phyloP scores from a whole-genome alignment of 2,797 vertebrate genomes.

The Thripadectes ignobilis region DNA sequence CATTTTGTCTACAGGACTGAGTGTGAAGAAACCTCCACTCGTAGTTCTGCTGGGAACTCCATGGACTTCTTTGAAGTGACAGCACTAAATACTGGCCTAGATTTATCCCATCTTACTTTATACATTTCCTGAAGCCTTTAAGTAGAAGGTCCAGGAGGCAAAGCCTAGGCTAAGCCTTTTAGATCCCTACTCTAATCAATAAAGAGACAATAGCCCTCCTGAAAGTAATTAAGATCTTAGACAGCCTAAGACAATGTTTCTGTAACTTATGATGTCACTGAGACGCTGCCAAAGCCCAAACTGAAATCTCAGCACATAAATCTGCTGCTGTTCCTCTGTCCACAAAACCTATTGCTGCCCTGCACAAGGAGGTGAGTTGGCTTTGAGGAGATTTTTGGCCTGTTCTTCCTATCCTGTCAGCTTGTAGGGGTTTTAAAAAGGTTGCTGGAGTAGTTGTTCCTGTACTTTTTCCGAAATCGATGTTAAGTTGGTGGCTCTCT shows the following conservation, averaged over 20 bases:
- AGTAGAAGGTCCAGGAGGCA: not conserved
- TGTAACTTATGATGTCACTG: conserved; percentile 26
- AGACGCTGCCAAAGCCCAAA: not conserved
- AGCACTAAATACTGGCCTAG: not conserved
- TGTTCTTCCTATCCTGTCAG: not conserved
- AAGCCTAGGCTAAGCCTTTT: conserved; percentile 7
- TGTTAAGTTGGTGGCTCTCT: not conserved
- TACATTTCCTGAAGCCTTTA: not conserved
- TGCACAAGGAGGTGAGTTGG: not conserved
- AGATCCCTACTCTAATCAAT: conserved; percentile 9
- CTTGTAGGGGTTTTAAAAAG: not conserved
- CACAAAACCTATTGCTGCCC: not conserved
- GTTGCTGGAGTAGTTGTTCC: not conserved
- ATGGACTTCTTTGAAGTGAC: not conserved
- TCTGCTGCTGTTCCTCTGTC: not conserved
- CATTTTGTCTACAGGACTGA: rapidly evolving
- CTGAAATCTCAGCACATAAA: not conserved
- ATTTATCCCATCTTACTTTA: not conserved
- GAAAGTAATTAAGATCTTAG: conserved; percentile 44
- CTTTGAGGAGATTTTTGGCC: not conserved
- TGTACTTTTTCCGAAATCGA: not conserved
- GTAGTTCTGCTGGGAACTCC: not conserved
- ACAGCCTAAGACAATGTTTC: conserved; percentile 32
- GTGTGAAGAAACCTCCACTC: not conserved
- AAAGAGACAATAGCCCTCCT: conserved; percentile 22